Evolutionary conservation across 2,888 invertebrate genomes (phyloP), one percentile per base, ranked within the genome.

Genomic region (Drosophila neonasuta): DNA sequence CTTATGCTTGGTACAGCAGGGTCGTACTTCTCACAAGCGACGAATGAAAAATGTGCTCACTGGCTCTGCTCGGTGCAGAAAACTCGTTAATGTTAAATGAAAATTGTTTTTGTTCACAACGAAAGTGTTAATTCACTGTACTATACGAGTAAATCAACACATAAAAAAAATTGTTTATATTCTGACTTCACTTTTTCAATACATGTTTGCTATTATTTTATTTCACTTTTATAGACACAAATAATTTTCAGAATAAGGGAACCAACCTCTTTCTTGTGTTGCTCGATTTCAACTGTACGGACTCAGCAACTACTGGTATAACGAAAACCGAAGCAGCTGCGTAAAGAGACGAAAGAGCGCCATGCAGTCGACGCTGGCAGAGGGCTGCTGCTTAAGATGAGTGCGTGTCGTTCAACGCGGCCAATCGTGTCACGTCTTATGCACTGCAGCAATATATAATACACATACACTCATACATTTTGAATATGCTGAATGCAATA

Each of bases 241-340:
- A 41, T 55, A 48, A 48, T 24, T 20, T 24, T 20, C 6, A 13
- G n/a, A 63, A 17, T 42, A 24, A 15, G 49, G 49, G 52, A 54
- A 80, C 87, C 73, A 89, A 90, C 89, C 87, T 88, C 75, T 78
- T 73, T 66, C 79, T 76, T 77, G 72, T 68, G 79, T 72, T 79
- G 79, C 79, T 83, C 69, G 77, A 82, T 72, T 83, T 83, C 69
- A 87, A 89, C 88, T 89, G 90, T 89, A 88, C 83, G 73, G 71
- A 74, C 65, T 55, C 6, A 6, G 65, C 57, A 65, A 66, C 68
- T 42, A 17, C 52, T 59, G 55, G 41, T 39, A 68, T 54, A 72
- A 80, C 68, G 83, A 78, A 85, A 71, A 60, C 71, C 36, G 6
- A 39, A 62, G 56, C 29, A 44, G 62, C 69, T 63, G 61, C 36